A percentile compares a stretch with the other conserved stretches of the same genome.
These are phyloP conservation scores for Bactericera cockerelli DNA, from an alignment of 1,140 invertebrate genomes.

Conservation along the genomic window DNA sequence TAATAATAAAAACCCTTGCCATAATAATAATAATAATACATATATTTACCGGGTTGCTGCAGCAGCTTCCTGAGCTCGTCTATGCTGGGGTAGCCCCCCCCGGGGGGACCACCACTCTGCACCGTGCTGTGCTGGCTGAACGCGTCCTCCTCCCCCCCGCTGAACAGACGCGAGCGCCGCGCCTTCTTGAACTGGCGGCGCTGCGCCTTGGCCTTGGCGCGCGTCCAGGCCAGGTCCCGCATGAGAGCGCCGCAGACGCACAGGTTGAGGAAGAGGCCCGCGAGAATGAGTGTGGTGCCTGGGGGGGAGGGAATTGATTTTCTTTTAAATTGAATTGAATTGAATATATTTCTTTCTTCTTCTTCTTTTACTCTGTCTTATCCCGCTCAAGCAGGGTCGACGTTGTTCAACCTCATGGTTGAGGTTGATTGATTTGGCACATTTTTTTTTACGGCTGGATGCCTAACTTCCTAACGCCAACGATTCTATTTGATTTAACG, in stretches of 20 bases:
- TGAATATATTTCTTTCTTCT: too few relatives aligned
- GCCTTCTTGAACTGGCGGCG: constrained; percentile 35
- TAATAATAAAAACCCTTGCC: too few relatives aligned
- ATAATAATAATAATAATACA: too few relatives aligned
- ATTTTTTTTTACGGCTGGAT: too few relatives aligned
- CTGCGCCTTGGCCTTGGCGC: constrained; percentile 41
- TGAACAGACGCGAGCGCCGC: constrained; percentile 27
- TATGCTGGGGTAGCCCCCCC: constrained; percentile 39
- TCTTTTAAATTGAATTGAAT: too few relatives aligned
- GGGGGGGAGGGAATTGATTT: too few relatives aligned
- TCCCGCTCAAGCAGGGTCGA: too few relatives aligned
- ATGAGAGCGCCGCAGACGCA: constrained; percentile 77
- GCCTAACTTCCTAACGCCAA: too few relatives aligned
- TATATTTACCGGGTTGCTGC: constrained; percentile 26
- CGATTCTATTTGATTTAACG: too few relatives aligned
- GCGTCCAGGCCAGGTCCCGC: constrained; percentile 66
- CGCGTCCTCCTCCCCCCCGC: constrained; percentile 22
- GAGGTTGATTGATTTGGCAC: too few relatives aligned
- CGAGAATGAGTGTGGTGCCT: constrained; percentile 59
- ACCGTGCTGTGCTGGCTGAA: constrained; percentile 29
- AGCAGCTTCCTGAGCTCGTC: constrained; percentile 49
- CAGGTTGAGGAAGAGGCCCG: constrained; percentile 71
- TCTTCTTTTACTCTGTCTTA: too few relatives aligned
- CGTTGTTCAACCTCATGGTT: too few relatives aligned
- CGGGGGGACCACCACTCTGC: constrained; percentile 24